Base-by-base conservation (phyloP, 2,888 invertebrate species). In the Ditylenchus weischeri region DNA sequence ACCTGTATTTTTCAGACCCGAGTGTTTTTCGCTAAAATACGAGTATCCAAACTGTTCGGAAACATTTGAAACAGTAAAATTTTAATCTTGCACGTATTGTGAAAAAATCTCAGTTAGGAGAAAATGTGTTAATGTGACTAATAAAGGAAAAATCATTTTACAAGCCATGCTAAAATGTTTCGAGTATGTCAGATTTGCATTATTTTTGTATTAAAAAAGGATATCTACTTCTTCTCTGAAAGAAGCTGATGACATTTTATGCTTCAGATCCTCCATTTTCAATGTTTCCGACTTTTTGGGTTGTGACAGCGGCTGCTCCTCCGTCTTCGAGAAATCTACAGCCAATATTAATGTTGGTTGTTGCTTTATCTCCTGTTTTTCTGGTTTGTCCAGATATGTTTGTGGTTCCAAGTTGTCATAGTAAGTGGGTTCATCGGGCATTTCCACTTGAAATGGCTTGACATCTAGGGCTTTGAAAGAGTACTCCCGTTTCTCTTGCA, bases 181-280 rank as follows among this genome's bases (percentile, higher is more conserved):
- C n/a, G 50, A 18, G 21, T 50, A 5, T 50, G 2, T 50, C 18
- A 50, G 50, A 50, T 21, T 50, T 6, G 18, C 18, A 19, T 6
- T 4, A 57, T 19, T 57, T 57, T 23, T 23, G 35, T 23, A 29
- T 38, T 36, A 29, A 29, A 3, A 35, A 6, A 35, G 7, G 1
- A 11, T 29, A 35, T 59, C 11, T 15, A 59, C 59, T 10, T 59
- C 59, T 59, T 59, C 59, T 35, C 59, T 35, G 15, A 59, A 36
- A 15, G 59, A 59, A 23, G 36, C 29, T 36, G 59, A 59, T 2
- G 59, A 59, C 36, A 35, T 35, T 7, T 43, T 59, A 15, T 59
- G 23, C 7, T n/a, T 15, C n/a, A 59, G 43, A 35, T 23, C 11
- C 11, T 10, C 19, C 29, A 13, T 15, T 8, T 10, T 29, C 23